Evolutionary conservation across 2,888 invertebrate genomes (phyloP).

Genomic region (Xestia xanthographa): DNA sequence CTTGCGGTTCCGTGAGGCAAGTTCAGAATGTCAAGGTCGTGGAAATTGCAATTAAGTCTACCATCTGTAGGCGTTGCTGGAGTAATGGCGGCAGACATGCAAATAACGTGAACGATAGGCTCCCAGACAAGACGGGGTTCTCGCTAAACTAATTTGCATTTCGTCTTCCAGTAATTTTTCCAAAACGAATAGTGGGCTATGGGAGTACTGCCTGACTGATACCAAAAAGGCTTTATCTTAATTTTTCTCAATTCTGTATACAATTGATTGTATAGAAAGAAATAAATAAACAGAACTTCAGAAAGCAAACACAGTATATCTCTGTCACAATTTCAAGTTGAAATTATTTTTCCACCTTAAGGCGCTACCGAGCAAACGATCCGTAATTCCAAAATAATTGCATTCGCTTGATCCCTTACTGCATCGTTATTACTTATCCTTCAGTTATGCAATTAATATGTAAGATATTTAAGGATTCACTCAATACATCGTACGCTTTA

Average conservation of each 20-base stretch:
- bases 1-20: constrained; percentile 21
- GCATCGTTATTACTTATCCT: too few species aligned
- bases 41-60: constrained; percentile 47
- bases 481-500: too few species aligned
- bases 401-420: too few species aligned
- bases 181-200: background rate
- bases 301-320: background rate
- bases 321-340: background rate
- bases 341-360: constrained; percentile 1
- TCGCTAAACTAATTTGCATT: constrained; percentile 24
- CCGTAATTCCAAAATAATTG: too few species aligned
- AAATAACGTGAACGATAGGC: constrained; percentile 30
- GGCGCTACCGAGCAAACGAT: too few species aligned
- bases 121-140: background rate
- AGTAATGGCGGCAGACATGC: constrained; percentile 40
- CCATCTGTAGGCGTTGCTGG: constrained; percentile 28
- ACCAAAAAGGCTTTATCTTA: background rate
- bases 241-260: background rate
- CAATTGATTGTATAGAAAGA: background rate
- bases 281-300: background rate
- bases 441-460: too few species aligned
- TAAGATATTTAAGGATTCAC: too few species aligned
- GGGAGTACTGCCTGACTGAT: background rate
- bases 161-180: constrained; percentile 1
- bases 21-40: constrained; percentile 49